phyloP scores from a whole-genome alignment of 2,888 invertebrate species.

The Halictus quadricinctus region DNA sequence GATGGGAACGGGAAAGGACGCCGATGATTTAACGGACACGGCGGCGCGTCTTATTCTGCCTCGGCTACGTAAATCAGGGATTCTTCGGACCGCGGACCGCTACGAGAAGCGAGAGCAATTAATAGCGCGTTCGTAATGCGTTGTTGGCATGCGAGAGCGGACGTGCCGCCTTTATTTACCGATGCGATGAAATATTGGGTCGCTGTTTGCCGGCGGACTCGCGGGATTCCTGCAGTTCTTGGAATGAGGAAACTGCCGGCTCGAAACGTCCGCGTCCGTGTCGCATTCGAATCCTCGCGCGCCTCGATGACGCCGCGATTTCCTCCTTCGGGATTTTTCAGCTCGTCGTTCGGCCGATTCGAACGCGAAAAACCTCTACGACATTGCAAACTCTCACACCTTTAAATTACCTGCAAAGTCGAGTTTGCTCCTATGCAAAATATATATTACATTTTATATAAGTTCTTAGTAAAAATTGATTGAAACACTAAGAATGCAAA shows the following conservation, averaged over 20 bases:
- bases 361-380: neutral
- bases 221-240: conserved; percentile 50
- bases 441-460: no score
- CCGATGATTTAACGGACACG: conserved; percentile 54
- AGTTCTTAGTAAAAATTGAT: no score
- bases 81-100: conserved; percentile 68
- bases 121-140: conserved; percentile 77
- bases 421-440: neutral
- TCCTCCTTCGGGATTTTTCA: conserved; percentile 10
- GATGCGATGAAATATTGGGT: conserved; percentile 66
- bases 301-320: conserved; percentile 17
- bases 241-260: conserved; percentile 62
- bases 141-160: conserved; percentile 76
- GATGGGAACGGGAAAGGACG: neutral
- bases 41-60: conserved; percentile 50
- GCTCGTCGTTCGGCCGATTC: neutral
- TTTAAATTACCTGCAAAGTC: neutral
- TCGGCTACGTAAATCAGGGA: conserved; percentile 54
- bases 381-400: neutral
- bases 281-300: conserved; percentile 46
- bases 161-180: conserved; percentile 70
- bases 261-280: conserved; percentile 30
- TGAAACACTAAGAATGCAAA: no score
- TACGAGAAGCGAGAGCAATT: conserved; percentile 75
- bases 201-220: conserved; percentile 38